phyloP scores from a whole-genome alignment of 2,888 invertebrate species.

The Boloria selene region DNA sequence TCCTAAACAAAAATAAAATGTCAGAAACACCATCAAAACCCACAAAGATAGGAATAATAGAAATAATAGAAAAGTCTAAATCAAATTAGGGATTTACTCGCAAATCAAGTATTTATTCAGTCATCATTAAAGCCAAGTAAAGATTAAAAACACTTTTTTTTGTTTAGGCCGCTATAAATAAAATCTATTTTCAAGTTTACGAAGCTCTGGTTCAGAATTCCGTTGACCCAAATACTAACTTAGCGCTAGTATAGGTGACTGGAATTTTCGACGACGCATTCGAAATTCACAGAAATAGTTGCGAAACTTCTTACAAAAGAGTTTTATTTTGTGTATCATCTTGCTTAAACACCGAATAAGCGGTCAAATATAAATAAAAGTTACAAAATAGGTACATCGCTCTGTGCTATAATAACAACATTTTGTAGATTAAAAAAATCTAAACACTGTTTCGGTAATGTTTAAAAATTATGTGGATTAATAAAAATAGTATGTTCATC shows the following conservation, averaged over 20 bases:
- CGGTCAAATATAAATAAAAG: no score
- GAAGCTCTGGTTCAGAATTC: constrained; percentile 59
- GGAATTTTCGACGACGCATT: constrained; percentile 52
- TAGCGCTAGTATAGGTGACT: constrained; percentile 56
- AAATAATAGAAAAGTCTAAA: not conserved
- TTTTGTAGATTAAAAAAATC: no score
- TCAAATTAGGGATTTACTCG: not conserved
- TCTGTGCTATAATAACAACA: no score
- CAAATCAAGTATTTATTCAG: not conserved
- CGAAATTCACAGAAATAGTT: constrained; percentile 42
- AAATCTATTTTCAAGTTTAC: constrained; percentile 78
- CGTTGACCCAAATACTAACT: constrained; percentile 70
- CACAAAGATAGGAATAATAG: not conserved
- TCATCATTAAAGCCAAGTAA: not conserved
- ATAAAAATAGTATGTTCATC: no score
- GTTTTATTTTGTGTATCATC: constrained; percentile 35
- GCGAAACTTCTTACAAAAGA: constrained; percentile 45
- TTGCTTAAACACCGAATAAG: not conserved
- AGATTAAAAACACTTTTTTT: constrained; percentile 41
- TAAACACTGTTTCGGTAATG: no score
- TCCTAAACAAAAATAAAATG: constrained; percentile 49
- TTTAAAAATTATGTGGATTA: no score
- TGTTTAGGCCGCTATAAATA: constrained; percentile 58
- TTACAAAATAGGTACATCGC: no score
- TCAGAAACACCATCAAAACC: constrained; percentile 25